Base-by-base conservation (phyloP, 2,797 vertebrate species). In the Galaxias olidus region DNA sequence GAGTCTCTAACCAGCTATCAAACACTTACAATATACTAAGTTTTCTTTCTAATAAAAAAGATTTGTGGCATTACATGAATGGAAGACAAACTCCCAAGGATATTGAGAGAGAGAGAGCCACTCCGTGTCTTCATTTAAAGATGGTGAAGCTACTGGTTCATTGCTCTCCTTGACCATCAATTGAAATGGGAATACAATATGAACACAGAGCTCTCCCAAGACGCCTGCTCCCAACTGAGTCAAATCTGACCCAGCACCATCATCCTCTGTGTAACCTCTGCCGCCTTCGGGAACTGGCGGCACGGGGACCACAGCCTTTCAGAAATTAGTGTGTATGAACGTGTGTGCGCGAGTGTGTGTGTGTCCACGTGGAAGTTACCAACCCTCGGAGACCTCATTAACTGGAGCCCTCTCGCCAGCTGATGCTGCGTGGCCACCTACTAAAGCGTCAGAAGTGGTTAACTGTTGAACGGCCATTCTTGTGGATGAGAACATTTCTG, bases 301-400 rank as follows among this genome's bases (percentile, higher is more conserved):
- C 10, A 41, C 52, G 64, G 19, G 65, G 60, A 56, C 71, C 66
- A 59, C 62, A 77, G n/a, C 0, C 60, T 60, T 30, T 19, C 52
- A 73, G 9, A 73, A 56, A 77, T 67, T 76, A n/a, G 0, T 79
- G 78, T 75, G 75, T 71, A 73, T 77, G 79, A 67, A 49, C 30
- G 45, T 70, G 63, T 61, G 19, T 48, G 55, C 64, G 40, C 66
- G 19, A 63, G 61, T 52, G 58, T 41, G 42, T 69, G 58, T 55
- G 14, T 66, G 65, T 48, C 65, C 61, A 51, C 61, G 67, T 2
- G 69, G 72, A 69, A 78, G 72, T 79, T 75, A 76, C 58, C 61
- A 74, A 82, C 89, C 94, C 90, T 90, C 69, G 0, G 92, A 94
- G 94, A 92, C 83, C 91, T 96, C 92, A 92, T 93, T 95, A 94